Evolutionary conservation across 1,140 invertebrate genomes (phyloP), one percentile per base, ranked within the genome.

Genomic region (Papilio helenus): DNA sequence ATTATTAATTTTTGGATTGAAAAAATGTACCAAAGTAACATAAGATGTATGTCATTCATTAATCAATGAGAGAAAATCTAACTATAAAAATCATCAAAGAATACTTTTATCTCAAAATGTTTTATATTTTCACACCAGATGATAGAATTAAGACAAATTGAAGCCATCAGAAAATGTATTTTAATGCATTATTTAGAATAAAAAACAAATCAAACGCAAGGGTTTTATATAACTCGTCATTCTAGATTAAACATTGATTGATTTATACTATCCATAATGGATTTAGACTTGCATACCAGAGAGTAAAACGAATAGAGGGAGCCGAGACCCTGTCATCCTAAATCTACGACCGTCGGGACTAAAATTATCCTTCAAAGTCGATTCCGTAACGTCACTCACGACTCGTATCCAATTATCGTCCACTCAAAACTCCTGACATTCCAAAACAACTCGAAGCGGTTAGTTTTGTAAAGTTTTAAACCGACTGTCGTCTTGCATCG

Each of bases 351-450:
- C 83, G 84, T 34, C 51, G 18, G 20, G 79, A 79, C 79, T 73
- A 72, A 87, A 81, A 85, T 89, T 88, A 89, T 86, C 85, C 85
- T 84, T 88, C 83, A 85, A 84, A 86, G 72, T 84, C 81, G 84
- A 87, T 81, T 81, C 84, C 80, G 79, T 81, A 44, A 78, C 81
- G 86, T 87, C 88, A 81, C 82, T 74, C 81, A 68, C 79, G 80
- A 73, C 86, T 83, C 79, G 84, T 85, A 88, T 90, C 90, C 86
- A 90, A 91, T 92, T 93, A 93, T 85, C 82, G 87, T 83, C 87
- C 81, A 89, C 88, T 92, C 90, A 91, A 92, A 88, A 79, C 74
- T 76, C 81, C 81, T 89, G 90, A 93, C 89, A 92, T 85, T 83
- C 80, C 74, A 76, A 76, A 76, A 76, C 74, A 61, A 76, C 74